Percentiles rank a stretch among this genome's conserved stretches.
Evolutionary conservation across 2,888 invertebrate species (phyloP).

Genomic region (Serripes groenlandicus): DNA sequence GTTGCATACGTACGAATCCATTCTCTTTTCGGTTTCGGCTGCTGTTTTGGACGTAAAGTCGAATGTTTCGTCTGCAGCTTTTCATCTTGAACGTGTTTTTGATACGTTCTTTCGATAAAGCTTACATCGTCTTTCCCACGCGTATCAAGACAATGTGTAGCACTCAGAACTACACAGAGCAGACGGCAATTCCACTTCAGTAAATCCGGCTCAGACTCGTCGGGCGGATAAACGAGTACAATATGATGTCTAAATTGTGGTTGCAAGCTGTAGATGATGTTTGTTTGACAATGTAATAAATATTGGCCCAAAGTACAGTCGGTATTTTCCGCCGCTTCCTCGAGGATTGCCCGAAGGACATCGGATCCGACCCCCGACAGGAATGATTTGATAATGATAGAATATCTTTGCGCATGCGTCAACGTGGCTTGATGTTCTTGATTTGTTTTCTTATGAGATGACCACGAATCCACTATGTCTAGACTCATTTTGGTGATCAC

Average conservation of each 20-base stretch:
- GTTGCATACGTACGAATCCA: conserved; percentile 45
- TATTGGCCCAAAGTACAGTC: conserved; percentile 22
- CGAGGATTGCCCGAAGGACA: conserved; percentile 44
- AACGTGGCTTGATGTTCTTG: background rate
- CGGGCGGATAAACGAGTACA: conserved; percentile 41
- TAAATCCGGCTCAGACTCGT: conserved; percentile 14
- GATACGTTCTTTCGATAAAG: conserved; percentile 28
- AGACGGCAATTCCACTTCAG: conserved; percentile 44
- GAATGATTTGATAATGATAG: conserved; percentile 39
- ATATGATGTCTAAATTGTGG: background rate
- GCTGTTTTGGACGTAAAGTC: background rate
- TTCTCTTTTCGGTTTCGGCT: conserved; percentile 23
- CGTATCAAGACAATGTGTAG: conserved; percentile 28
- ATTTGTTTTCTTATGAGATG: background rate
- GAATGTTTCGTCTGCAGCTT: background rate
- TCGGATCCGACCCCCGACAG: conserved; percentile 40
- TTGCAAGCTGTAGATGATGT: conserved; percentile 26
- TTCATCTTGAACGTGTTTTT: conserved; percentile 7
- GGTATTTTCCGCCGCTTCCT: conserved; percentile 28
- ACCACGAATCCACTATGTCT: background rate
- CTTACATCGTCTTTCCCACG: conserved; percentile 42
- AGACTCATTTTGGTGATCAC: too few relatives aligned
- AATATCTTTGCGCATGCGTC: conserved; percentile 27
- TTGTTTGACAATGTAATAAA: conserved; percentile 23
- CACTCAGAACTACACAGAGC: conserved; percentile 42